A percentile compares a stretch with the other conserved stretches of the same genome.
phyloP scores from a whole-genome alignment of 2,113 vertebrate genomes.

The Siphamia tubifer region DNA sequence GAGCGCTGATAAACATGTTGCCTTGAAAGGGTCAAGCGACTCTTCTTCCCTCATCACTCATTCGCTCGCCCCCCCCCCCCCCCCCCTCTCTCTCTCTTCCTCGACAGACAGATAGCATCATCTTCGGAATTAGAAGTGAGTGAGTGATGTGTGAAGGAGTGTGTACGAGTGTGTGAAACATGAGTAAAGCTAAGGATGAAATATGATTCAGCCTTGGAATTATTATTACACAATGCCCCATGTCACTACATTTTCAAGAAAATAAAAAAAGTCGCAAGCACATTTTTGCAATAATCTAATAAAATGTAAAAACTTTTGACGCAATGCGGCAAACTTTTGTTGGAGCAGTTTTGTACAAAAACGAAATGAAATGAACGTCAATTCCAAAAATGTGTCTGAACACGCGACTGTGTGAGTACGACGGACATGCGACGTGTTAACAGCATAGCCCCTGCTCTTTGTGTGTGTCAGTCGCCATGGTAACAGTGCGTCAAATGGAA shows the following conservation, averaged over 20 bases:
- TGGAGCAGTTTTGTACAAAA: too few species aligned
- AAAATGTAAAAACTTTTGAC: too few species aligned
- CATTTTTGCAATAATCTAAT: too few species aligned
- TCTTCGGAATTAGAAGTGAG: background rate
- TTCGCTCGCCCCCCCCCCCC: too few species aligned
- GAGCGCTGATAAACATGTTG: constrained; percentile 9
- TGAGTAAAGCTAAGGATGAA: background rate
- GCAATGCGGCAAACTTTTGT: too few species aligned
- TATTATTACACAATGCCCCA: too few species aligned
- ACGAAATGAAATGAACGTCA: too few species aligned
- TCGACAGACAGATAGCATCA: constrained; percentile 2
- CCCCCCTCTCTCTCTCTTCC: too few species aligned
- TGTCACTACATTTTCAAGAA: too few species aligned
- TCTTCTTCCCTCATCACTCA: background rate
- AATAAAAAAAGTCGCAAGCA: too few species aligned
- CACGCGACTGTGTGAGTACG: background rate
- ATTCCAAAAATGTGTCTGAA: too few species aligned
- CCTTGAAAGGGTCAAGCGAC: background rate
- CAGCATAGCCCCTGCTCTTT: constrained; percentile 35
- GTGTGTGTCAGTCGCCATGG: constrained; percentile 50
- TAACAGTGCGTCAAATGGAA: constrained; percentile 47
- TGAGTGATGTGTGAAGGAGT: background rate
- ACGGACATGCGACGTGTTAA: constrained; percentile 36
- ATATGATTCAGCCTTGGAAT: too few species aligned
- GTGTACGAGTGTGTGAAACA: background rate